Evolutionary conservation across 2,888 invertebrate species (phyloP).

Genomic region (Argyra leucocephala): DNA sequence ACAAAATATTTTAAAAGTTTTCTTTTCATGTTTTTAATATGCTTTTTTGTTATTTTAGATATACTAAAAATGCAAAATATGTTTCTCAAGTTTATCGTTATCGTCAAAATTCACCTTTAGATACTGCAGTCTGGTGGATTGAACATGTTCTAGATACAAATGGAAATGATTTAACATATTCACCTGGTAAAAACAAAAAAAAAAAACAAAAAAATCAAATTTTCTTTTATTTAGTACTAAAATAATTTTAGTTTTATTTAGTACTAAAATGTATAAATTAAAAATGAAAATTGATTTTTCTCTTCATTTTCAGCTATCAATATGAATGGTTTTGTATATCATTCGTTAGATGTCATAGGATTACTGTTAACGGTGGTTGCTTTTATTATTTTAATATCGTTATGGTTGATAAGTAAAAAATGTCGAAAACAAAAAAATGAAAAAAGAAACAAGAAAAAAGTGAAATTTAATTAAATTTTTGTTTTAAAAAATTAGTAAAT

Average conservation of each 20-base stretch:
- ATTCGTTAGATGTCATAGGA: slow-evolving; percentile 36
- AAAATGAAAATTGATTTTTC: background rate
- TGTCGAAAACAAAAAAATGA: background rate
- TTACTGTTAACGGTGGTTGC: slow-evolving; percentile 21
- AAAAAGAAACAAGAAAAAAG: background rate
- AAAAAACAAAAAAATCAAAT: too few relatives aligned
- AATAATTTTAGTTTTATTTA: too few relatives aligned
- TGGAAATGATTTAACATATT: slow-evolving; percentile 20
- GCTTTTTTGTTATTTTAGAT: slow-evolving; percentile 28
- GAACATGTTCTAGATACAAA: slow-evolving; percentile 47
- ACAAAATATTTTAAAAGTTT: background rate
- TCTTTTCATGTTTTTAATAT: background rate
- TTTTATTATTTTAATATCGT: slow-evolving; percentile 4
- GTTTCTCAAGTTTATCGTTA: slow-evolving; percentile 49
- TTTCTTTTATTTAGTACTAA: too few relatives aligned
- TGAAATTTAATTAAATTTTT: background rate
- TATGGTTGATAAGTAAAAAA: background rate
- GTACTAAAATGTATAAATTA: background rate
- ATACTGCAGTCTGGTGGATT: slow-evolving; percentile 51
- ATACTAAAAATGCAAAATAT: slow-evolving; percentile 36
- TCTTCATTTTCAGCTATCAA: slow-evolving; percentile 26
- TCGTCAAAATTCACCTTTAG: slow-evolving; percentile 47
- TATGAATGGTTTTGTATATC: slow-evolving; percentile 36
- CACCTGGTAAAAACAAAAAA: slow-evolving; percentile 7
- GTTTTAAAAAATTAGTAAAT: background rate